These are phyloP conservation scores for Saiga tatarica DNA, from an alignment of 2,113 vertebrate genomes.

Conservation along the genomic window DNA sequence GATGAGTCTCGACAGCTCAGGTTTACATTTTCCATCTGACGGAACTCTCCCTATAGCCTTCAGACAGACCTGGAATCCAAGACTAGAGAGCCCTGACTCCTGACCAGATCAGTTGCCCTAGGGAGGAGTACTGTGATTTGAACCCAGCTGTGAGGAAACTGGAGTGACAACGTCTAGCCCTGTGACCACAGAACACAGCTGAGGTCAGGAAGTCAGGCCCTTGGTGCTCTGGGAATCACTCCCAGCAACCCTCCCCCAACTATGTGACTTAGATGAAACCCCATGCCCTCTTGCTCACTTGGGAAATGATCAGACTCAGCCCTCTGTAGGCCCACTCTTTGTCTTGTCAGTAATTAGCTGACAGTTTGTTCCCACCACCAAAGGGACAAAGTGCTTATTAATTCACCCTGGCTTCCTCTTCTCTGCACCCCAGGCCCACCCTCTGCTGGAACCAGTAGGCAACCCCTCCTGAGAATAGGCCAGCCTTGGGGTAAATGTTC, in stretches of 20 bases:
- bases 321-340: fast-evolving
- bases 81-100: background rate
- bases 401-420: background rate
- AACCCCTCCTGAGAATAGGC: background rate
- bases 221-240: too few species aligned
- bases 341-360: background rate
- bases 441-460: background rate
- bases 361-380: fast-evolving
- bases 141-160: background rate
- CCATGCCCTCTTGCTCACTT: background rate
- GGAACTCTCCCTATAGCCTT: background rate
- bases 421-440: background rate
- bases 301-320: background rate
- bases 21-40: fast-evolving
- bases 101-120: fast-evolving
- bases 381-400: background rate
- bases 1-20: fast-evolving
- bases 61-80: background rate
- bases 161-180: background rate
- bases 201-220: background rate
- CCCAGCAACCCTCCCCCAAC: background rate
- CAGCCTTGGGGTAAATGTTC: background rate
- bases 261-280: background rate
- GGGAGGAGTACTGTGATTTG: background rate
- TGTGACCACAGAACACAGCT: fast-evolving